Percentiles rank a stretch among this genome's conserved stretches.
phyloP scores from a whole-genome alignment of 2,888 invertebrate species.

The Drosophila dives region DNA sequence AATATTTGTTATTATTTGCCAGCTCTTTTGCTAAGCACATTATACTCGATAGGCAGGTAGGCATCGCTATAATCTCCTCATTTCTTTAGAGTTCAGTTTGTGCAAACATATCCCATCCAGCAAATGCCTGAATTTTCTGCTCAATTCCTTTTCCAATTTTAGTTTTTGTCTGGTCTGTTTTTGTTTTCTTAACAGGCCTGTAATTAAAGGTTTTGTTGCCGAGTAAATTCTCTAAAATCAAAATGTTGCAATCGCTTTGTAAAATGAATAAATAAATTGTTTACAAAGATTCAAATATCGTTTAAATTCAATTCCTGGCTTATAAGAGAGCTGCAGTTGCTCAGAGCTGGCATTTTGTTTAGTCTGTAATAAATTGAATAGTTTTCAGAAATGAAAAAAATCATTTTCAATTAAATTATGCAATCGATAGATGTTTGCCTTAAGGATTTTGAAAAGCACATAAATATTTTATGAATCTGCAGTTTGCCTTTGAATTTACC shows the following conservation, averaged over 20 bases:
- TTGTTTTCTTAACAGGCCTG: neutral
- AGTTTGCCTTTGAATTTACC: too few species aligned
- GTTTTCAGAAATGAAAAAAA: neutral
- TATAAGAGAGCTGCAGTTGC: too few species aligned
- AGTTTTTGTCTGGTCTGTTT: neutral
- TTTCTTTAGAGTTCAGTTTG: neutral
- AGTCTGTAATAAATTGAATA: neutral
- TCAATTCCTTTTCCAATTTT: neutral
- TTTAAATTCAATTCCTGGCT: neutral
- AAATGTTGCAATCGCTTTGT: neutral
- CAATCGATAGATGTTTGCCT: too few species aligned
- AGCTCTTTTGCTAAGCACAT: neutral
- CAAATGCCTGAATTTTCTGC: neutral
- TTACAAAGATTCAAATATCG: neutral
- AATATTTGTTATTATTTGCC: conserved; percentile 1
- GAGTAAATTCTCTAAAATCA: neutral
- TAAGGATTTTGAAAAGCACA: too few species aligned
- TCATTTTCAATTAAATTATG: too few species aligned
- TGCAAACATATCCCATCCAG: neutral
- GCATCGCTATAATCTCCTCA: neutral
- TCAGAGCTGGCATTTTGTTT: neutral
- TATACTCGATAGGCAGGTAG: neutral
- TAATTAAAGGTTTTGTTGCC: neutral
- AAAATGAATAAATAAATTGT: neutral
- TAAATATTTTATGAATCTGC: too few species aligned